Percentiles rank a stretch among this genome's conserved stretches.
Conservation (phyloP, 2,797 vertebrate species). For the Champsocephalus esox region DNA sequence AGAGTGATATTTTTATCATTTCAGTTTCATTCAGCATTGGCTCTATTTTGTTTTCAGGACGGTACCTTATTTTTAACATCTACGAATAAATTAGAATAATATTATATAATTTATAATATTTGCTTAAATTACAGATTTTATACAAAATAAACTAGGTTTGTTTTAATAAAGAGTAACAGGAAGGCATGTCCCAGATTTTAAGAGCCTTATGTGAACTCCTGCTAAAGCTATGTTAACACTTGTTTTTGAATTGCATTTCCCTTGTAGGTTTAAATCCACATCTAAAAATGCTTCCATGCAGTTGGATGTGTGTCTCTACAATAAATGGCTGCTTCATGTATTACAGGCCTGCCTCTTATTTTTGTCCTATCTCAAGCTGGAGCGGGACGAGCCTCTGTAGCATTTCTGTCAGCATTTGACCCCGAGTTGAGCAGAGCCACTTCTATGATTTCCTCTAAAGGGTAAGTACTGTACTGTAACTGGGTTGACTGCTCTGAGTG, state of each 20-base stretch:
- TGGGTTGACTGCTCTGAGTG: constrained; percentile 63
- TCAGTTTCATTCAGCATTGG: background rate
- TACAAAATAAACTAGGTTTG: constrained; percentile 7
- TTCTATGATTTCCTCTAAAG: constrained; percentile 63
- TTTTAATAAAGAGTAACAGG: constrained; percentile 22
- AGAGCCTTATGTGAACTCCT: constrained; percentile 9
- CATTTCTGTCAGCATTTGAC: constrained; percentile 64
- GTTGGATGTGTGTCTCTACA: constrained; percentile 6
- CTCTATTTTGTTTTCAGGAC: background rate
- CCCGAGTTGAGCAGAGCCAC: constrained; percentile 57
- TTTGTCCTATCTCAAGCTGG: constrained; percentile 50
- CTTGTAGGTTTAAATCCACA: constrained; percentile 4
- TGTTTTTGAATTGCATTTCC: constrained; percentile 5
- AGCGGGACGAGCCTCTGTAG: constrained; percentile 46
- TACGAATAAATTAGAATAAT: background rate
- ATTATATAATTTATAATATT: background rate
- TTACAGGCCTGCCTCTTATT: constrained; percentile 42
- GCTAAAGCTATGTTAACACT: constrained; percentile 35
- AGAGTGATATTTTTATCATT: background rate
- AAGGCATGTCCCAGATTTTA: background rate
- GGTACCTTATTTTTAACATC: background rate
- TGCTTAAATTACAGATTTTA: constrained; percentile 12
- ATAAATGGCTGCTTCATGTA: constrained; percentile 46
- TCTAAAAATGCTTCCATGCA: background rate
- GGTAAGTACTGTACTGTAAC: constrained; percentile 65